Base-by-base conservation (phyloP, 1,140 invertebrate genomes). In the Drosophila obscura region DNA sequence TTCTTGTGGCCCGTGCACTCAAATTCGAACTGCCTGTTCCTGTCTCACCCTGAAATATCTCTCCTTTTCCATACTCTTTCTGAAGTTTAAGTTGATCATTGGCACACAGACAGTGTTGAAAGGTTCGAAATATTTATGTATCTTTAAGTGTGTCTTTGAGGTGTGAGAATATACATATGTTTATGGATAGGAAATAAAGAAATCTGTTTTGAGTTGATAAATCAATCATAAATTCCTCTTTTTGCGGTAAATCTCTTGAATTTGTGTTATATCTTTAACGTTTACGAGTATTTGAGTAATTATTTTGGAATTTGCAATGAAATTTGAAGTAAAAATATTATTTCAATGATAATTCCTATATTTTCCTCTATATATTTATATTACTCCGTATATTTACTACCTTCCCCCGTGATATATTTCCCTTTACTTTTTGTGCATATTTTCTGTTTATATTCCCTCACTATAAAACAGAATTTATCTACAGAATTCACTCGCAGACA, bases 81-180 rank as follows among this genome's bases (percentile, higher is more conserved):
- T 80, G 65, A 80, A 85, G 73, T 85, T 81, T 48, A 74, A 71
- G 73, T 71, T 77, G 51, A 41, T 58, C 43, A 59, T 80, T 73
- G 24, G 39, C 62, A 2, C 28, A 31, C 8, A 31, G 28, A 44
- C 13, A 15, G 28, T 66, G 72, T 49, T 63, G 59, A 68, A 74
- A 69, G 64, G 52, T 65, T 73, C 1, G n/a, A n/a, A 3, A 2
- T 31, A 31, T 31, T 31, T 73, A 57, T 35, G 44, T n/a, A 4
- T 7, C 6, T 28, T 44, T 4, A 31, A 24, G 22, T 24, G 22
- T 24, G 22, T 24, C 22, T 24, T 24, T 24, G 22, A 24, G 9
- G 4, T 35, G 9, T 19, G 2, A 26, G 28, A 0, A 24, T 9
- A 28, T 26, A 4, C n/a, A n/a, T n/a, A n/a, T 15, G 9, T 31